These are phyloP conservation scores for Kryptopterus vitreolus DNA, from an alignment of 2,797 vertebrate species.

Conservation along the genomic window DNA sequence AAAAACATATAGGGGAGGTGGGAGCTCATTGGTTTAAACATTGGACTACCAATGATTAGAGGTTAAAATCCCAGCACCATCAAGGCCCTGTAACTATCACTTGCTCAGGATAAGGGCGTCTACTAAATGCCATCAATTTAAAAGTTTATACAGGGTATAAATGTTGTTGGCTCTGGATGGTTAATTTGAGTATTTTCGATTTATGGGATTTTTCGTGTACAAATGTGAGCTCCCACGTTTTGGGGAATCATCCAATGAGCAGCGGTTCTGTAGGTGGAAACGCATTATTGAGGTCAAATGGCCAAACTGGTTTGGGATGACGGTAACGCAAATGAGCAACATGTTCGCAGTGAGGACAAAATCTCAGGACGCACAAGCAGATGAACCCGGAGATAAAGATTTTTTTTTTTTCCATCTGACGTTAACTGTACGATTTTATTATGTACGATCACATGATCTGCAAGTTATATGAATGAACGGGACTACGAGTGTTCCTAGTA, in stretches of 20 bases:
- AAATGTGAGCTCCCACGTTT: background rate
- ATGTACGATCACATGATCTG: too few species aligned
- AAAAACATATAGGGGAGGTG: background rate
- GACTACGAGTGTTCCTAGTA: background rate
- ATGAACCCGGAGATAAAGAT: background rate
- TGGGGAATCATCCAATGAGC: background rate
- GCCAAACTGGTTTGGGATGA: background rate
- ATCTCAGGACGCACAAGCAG: background rate
- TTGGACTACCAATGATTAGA: too few species aligned
- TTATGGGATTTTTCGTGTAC: background rate
- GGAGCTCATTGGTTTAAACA: too few species aligned
- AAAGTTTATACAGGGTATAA: too few species aligned
- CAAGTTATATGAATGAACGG: background rate
- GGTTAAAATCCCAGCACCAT: too few species aligned
- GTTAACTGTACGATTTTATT: background rate
- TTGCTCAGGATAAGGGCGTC: too few species aligned
- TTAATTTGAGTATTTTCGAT: background rate
- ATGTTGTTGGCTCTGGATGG: background rate
- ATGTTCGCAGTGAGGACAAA: background rate
- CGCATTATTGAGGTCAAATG: background rate
- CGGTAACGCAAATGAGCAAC: background rate
- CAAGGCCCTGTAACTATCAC: too few species aligned
- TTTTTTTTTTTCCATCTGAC: too few species aligned
- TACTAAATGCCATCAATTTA: too few species aligned
- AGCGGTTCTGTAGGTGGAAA: background rate